Evolutionary conservation across 2,797 vertebrate genomes (phyloP).

Genomic region (Lithobates sylvaticus): DNA sequence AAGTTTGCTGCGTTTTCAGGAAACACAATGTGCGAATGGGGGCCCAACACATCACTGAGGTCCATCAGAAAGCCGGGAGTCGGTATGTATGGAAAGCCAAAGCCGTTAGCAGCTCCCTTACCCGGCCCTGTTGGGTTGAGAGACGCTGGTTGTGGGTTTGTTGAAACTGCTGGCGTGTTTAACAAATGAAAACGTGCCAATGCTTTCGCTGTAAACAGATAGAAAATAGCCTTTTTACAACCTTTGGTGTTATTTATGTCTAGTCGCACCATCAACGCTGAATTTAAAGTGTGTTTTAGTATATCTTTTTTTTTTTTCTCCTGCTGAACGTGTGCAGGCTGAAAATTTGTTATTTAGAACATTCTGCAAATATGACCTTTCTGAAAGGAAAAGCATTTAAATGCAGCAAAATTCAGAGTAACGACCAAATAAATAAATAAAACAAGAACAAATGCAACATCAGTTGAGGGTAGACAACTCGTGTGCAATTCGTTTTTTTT

Average conservation of each 20-base stretch:
- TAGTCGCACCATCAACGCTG: constrained; percentile 2
- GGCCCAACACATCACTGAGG: too few relatives aligned
- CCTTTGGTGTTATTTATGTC: background rate
- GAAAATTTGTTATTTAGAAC: constrained; percentile 37
- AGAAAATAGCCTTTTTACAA: constrained; percentile 1
- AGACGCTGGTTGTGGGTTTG: background rate
- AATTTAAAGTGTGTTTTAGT: constrained; percentile 9
- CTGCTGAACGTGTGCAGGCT: background rate
- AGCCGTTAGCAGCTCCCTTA: background rate
- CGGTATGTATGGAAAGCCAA: background rate
- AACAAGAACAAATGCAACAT: too few relatives aligned
- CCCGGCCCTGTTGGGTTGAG: background rate
- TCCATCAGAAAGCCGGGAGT: background rate
- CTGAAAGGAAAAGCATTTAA: too few relatives aligned
- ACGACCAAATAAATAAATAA: too few relatives aligned
- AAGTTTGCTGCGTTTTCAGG: too few relatives aligned
- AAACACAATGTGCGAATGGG: too few relatives aligned
- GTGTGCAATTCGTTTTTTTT: too few relatives aligned
- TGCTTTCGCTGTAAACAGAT: constrained; percentile 10
- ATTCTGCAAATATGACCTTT: constrained; percentile 50
- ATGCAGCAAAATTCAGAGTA: too few relatives aligned
- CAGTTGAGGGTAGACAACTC: too few relatives aligned
- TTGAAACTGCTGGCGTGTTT: background rate
- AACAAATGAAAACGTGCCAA: background rate
- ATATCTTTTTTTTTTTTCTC: background rate